Base-by-base conservation (phyloP, 2,888 invertebrate genomes). In the Coleophora deauratella region DNA sequence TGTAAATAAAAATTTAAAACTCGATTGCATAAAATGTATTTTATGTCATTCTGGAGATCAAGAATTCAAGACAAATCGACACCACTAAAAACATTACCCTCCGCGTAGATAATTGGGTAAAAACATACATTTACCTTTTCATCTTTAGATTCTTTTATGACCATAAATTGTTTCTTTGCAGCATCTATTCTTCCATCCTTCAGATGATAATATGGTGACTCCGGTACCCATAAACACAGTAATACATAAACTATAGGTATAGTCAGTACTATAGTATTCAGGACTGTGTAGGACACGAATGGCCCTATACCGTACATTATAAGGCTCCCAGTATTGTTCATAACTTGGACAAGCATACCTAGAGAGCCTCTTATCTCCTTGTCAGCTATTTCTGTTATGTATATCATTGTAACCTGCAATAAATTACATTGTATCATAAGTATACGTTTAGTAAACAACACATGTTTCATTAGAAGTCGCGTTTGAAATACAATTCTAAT, bases 181-280 rank as follows among this genome's bases (percentile, higher is more conserved):
- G 79, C 78, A 1, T 72, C 76, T 2, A 78, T 54, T 27, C 81
- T 69, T 1, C 81, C 86, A 43, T 82, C 80, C 62, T 88, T 88
- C 31, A 91, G 61, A 35, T 90, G 72, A 51, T 82, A 89, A 50
- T 89, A 89, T 1, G 90, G 90, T 0, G 90, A 88, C 54, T 90
- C 90, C 0, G 90, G 90, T 66, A 89, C 82, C 86, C 88, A 88
- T 7, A 74, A 45, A 52, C 89, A 88, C 0, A 75, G 59, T 0
- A 80, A 31, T 35, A 87, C 76, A 44, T 87, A 88, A 13, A 77
- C 46, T 3, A 87, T 51, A 0, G 89, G 88, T 21, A 89, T 66
- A 0, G 78, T 50, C 1, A 86, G 51, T 21, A 88, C 72, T 13
- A 85, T 70, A 15, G 74, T 72, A 69, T 89, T 66, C 47, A 84